Base-by-base conservation (phyloP, 2,797 vertebrate genomes). In the Leptodactylus fallax region DNA sequence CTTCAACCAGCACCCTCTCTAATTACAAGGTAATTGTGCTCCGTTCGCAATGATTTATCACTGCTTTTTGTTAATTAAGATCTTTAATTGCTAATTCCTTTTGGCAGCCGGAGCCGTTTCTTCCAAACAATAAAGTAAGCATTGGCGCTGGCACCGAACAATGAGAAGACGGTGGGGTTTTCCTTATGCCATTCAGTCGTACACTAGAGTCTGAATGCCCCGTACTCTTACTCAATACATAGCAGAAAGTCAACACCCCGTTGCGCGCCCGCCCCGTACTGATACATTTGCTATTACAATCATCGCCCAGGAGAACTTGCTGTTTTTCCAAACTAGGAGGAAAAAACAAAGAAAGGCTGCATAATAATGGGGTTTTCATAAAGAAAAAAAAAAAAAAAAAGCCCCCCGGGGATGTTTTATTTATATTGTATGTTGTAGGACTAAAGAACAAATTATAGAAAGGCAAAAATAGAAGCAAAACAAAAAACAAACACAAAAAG, bases 51-150 rank as follows among this genome's bases (percentile, higher is more conserved):
- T 65, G 71, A 81, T 83, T 77, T 87, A 87, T 83, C 80, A 67
- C 86, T 87, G 86, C 69, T 87, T 87, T 87, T 81, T 81, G 80
- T 87, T 87, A 87, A 87, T 83, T 87, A 87, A 87, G 86, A 87
- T 83, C 80, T 77, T 87, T 87, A 87, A 87, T 83, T 87, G 86
- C 86, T 87, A 87, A 87, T 87, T 87, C 72, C 82, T 87, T 87
- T 87, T 87, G 86, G 86, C 86, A 87, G 80, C 80, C 71, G 49
- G 25, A 86, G 86, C 69, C 36, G 67, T 77, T 87, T 83, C 71
- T 76, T 56, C 36, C 47, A 10, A 67, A 87, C 71, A 87, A 83
- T 83, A 65, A 76, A 53, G 60, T 53, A 19, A 83, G 74, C 80
- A 65, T 87, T 83, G 72, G 55, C 77, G 65, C 86, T 81, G 27